Evolutionary conservation across 2,113 vertebrate genomes (phyloP), one percentile per base, ranked within the genome.

Genomic region (Rhadina sibilatrix): DNA sequence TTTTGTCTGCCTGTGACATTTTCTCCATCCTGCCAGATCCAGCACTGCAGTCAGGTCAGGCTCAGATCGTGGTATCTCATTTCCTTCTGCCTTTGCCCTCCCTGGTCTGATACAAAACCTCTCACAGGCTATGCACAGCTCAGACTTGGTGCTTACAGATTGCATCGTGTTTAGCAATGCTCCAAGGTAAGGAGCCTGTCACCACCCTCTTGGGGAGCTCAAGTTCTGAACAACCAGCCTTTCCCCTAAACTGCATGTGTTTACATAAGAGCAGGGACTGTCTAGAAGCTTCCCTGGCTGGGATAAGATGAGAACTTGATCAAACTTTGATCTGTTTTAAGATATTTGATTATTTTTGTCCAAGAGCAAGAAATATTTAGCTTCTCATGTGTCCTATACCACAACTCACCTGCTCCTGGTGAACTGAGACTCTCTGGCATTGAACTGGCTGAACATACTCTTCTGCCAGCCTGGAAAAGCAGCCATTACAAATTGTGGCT

Each of bases 121-220:
- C 52, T n/a, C 69, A n/a, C 30, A 75, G n/a, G 22, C 22, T 7
- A 15, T 0, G 0, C 81, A 44, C 33, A 65, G 70, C 68, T 87
- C 54, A 63, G 35, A 20, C 33, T 33, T 17, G 77, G 38, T 91
- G 54, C 54, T 57, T 83, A 47, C 12, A 59, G 81, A 91, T 21
- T 63, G 69, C 64, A 66, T 59, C 18, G 0, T 10, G 54, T 72
- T 89, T 21, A 94, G 37, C 50, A 57, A 1, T 2, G 5, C 77
- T 89, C 59, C 38, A 47, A 78, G 72, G 89, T 77, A 89, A 95
- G 52, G 71, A 14, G 33, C 68, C 56, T 95, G 92, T 95, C 80
- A 91, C n/a, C 93, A 82, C 72, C 69, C 77, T 93, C 87, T 95
- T 38, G 33, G 87, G 72, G 44, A 75, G n/a, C 59, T 50, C 9